Evolutionary conservation across 2,113 vertebrate genomes (phyloP), one percentile per base, ranked within the genome.

Genomic region (Hippocampus guttulatus): DNA sequence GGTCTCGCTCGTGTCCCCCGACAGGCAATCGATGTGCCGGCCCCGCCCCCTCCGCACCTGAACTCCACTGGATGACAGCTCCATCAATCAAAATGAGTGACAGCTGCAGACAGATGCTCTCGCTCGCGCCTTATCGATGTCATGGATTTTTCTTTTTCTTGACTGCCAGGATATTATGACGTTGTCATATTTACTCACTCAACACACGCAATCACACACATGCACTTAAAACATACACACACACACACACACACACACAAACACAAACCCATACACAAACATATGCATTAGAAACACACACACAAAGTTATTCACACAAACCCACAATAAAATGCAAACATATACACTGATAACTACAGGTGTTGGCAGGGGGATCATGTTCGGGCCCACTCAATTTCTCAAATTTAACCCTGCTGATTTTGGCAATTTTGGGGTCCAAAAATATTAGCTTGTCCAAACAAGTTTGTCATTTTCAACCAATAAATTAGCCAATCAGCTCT

Each of bases 11-110:
- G 75, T 33, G 51, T 47, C 55, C 11, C 9, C 73, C 12, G 76
- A 77, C 77, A 60, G 75, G 5, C 16, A 1, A 81, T 87, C 72
- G 64, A 81, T 88, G 40, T 0, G 5, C 9, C 33, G 51, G 68
- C 58, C 62, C 79, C 70, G 18, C 81, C 73, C 76, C 45, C 73
- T 47, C 23, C 67, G 71, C 77, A 80, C 73, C 78, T 77, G 62
- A 21, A 49, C 21, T 43, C 75, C 70, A 84, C 74, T 78, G 81
- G 81, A 25, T n/a, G 78, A 85, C 73, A 82, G 87, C 73, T 88
- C 74, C 84, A 89, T 91, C 90, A 75, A 75, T 91, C 89, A 87
- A 2, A 18, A 1, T 77, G 79, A 88, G 25, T 68, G 86, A 79
- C 86, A 67, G 78, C 78, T 66, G 78, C 69, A 63, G 82, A 40